A percentile compares a stretch with the other conserved stretches of the same genome.
phyloP scores from a whole-genome alignment of 2,113 vertebrate genomes.

The Mionectes macconnelli region DNA sequence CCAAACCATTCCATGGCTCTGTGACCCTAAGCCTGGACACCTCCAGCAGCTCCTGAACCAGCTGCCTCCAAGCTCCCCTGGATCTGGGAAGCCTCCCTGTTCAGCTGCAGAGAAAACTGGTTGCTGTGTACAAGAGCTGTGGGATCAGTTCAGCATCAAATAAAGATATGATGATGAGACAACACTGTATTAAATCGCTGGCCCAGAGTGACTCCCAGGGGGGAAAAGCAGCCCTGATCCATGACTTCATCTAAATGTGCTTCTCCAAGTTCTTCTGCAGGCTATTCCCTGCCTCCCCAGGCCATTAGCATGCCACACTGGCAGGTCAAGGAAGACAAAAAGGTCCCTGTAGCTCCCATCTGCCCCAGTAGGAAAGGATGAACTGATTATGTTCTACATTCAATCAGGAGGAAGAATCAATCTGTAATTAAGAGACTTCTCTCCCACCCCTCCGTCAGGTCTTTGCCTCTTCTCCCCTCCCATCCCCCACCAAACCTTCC shows the following conservation, averaged over 20 bases:
- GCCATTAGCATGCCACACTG: background rate
- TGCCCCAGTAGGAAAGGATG: slow-evolving; percentile 22
- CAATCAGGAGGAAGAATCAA: slow-evolving; percentile 69
- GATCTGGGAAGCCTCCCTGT: fast-evolving
- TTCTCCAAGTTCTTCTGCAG: background rate
- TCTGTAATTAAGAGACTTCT: slow-evolving; percentile 70
- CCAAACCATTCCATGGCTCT: background rate
- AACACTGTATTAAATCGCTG: background rate
- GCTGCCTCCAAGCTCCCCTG: background rate
- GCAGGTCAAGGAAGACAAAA: background rate
- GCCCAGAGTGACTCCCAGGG: background rate
- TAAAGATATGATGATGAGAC: background rate
- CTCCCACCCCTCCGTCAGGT: background rate
- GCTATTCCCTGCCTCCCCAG: background rate
- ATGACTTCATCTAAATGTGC: background rate
- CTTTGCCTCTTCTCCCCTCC: background rate
- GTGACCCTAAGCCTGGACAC: background rate
- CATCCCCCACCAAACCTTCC: slow-evolving; percentile 43
- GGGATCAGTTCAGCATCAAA: background rate
- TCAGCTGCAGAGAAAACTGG: background rate
- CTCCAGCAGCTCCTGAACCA: background rate
- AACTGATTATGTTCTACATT: slow-evolving; percentile 53
- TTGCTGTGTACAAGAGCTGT: fast-evolving
- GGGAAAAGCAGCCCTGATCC: background rate
- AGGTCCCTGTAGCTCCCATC: background rate